phyloP scores from a whole-genome alignment of 2,797 vertebrate species.

The Aphelocoma californica region DNA sequence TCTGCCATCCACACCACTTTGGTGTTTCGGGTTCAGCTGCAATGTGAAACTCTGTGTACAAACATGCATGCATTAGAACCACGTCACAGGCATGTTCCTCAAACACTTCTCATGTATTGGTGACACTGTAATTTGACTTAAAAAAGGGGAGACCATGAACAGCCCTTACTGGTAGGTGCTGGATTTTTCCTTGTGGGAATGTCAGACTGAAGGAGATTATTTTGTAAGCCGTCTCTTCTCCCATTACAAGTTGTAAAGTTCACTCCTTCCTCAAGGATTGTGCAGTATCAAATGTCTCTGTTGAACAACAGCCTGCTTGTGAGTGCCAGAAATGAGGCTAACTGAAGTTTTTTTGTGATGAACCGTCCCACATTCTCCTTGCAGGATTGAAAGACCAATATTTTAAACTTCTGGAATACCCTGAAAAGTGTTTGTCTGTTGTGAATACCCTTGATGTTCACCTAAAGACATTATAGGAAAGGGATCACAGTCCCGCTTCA shows the following conservation, averaged over 20 bases:
- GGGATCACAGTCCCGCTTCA: not conserved
- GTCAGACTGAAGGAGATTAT: not conserved
- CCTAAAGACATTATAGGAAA: not conserved
- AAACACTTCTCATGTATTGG: not conserved
- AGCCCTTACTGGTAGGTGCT: not conserved
- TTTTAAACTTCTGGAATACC: not conserved
- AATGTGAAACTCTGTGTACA: not conserved
- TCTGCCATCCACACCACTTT: not conserved
- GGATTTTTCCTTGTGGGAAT: not conserved
- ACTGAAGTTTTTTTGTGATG: not conserved
- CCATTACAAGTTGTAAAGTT: not conserved
- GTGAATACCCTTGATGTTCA: not conserved
- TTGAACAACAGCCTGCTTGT: not conserved
- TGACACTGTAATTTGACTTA: not conserved
- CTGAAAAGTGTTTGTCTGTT: not conserved
- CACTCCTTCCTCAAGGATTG: not conserved
- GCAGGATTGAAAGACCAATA: not conserved
- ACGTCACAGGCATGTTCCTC: not conserved
- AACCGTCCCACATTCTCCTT: not conserved
- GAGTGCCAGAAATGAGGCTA: not conserved
- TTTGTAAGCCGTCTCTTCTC: not conserved
- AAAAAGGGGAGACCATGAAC: not conserved
- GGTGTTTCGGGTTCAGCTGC: not conserved
- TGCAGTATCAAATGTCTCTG: not conserved
- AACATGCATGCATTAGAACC: not conserved